Base-by-base conservation (phyloP, 2,888 invertebrate species). In the Merodon equestris region DNA sequence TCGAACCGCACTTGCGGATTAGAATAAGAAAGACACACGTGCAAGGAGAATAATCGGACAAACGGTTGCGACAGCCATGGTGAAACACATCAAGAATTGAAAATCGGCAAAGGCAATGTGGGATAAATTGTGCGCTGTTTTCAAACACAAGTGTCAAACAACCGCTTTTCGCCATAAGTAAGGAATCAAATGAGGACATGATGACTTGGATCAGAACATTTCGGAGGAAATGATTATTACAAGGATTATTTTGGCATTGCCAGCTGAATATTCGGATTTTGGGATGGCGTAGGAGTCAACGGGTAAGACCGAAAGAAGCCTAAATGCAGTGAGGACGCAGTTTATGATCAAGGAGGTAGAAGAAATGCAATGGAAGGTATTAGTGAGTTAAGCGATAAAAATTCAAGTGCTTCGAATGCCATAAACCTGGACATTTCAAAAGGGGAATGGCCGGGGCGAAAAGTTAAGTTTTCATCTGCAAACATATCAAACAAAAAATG, bases 61-160 rank as follows among this genome's bases (percentile, higher is more conserved):
- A 42, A 10, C 42, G 42, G 42, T 42, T 42, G 42, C 42, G 14
- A 42, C 42, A 14, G 14, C 42, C 42, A 42, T 42, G 12, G 42
- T 42, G 42, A 42, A 42, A 42, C 42, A 42, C 7, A 42, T 42
- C 7, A 42, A 14, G 14, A 42, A 42, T 14, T 42, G 42, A 5
- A 42, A 42, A 42, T 12, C 42, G 42, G 7, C 42, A 42, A 42
- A 42, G 14, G 42, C 42, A 13, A 42, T 42, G 42, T 42, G 7
- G 7, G 42, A 42, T 42, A 42, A 42, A 42, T 42, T 42, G 7
- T 42, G 42, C 42, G 7, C 3, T n/a, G 42, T 5, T 42, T 42
- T 42, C 14, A 12, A 42, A 42, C 42, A 42, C n/a, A 42, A 42
- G 14, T 10, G 27, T 27, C 27, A 27, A 27, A 27, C 27, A 27